A percentile compares a stretch with the other conserved stretches of the same genome.
Evolutionary conservation across 2,888 invertebrate species (phyloP).

Genomic region (Hydrotaea diabolus): DNA sequence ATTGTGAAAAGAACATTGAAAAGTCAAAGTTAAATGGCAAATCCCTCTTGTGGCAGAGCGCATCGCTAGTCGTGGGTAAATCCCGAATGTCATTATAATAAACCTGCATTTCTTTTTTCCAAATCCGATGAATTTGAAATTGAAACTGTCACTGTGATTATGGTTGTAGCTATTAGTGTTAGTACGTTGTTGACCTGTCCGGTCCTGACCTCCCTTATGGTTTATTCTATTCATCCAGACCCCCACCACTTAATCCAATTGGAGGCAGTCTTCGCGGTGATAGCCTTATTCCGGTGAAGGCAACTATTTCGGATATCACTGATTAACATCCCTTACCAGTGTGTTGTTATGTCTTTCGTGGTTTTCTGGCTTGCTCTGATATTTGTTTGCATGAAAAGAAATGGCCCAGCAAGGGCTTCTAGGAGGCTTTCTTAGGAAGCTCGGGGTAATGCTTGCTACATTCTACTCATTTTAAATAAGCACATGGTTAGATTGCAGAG

Average conservation of each 20-base stretch:
- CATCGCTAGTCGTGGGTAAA: constrained; percentile 4
- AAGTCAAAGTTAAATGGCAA: constrained; percentile 36
- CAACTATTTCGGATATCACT: constrained; percentile 2
- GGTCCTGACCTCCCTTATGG: background rate
- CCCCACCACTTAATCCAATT: background rate
- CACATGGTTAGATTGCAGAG: too few species aligned
- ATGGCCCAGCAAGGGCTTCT: too few species aligned
- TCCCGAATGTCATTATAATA: constrained; percentile 34
- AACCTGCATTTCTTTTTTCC: background rate
- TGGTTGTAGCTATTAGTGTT: background rate
- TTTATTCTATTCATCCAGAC: constrained; percentile 9
- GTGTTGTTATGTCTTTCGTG: background rate
- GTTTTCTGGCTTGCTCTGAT: too few species aligned
- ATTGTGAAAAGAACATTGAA: background rate
- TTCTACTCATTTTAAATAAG: background rate
- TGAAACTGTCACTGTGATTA: constrained; percentile 9
- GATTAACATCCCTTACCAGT: constrained; percentile 12
- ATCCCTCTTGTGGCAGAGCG: background rate
- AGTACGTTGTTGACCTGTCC: background rate
- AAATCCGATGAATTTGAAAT: constrained; percentile 20
- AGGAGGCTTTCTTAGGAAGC: too few species aligned
- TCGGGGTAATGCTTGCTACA: too few species aligned
- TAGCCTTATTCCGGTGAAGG: background rate
- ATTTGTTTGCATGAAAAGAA: too few species aligned
- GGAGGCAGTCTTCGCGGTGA: background rate